Conservation (phyloP, 2,113 vertebrate species). For the Misgurnus mizolepis region DNA sequence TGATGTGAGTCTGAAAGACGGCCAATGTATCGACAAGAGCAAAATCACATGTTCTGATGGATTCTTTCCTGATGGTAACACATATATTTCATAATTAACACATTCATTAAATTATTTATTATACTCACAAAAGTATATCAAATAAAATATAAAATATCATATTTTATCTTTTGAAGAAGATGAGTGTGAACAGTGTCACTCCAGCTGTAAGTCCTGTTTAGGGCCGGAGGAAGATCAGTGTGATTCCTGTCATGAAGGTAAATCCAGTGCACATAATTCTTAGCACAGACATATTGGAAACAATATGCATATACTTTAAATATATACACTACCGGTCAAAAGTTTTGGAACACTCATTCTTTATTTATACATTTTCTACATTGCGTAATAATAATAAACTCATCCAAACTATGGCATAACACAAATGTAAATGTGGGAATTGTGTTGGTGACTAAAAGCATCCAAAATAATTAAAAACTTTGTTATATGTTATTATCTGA, state of each 20-base stretch:
- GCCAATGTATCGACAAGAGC: conserved; percentile 69
- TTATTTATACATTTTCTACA: no score
- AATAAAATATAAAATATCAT: not conserved
- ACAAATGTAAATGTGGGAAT: no score
- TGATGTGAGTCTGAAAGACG: conserved; percentile 54
- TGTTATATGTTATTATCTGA: no score
- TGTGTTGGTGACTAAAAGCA: no score
- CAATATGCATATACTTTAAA: not conserved
- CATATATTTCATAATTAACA: no score
- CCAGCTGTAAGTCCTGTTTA: conserved; percentile 79
- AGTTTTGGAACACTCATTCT: no score
- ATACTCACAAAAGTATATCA: no score
- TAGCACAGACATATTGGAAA: not conserved
- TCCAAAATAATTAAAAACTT: no score
- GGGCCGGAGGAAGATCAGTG: conserved; percentile 66
- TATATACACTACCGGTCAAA: no score
- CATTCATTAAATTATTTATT: no score
- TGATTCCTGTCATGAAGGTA: conserved; percentile 82
- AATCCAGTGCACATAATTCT: not conserved
- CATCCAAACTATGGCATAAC: no score
- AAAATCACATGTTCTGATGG: conserved; percentile 42
- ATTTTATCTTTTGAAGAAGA: not conserved
- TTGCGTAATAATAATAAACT: no score
- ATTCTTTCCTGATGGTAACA: conserved; percentile 75
- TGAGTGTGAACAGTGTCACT: conserved; percentile 69